Evolutionary conservation across 2,888 invertebrate species (phyloP).

Genomic region (Therioaphis trifolii): DNA sequence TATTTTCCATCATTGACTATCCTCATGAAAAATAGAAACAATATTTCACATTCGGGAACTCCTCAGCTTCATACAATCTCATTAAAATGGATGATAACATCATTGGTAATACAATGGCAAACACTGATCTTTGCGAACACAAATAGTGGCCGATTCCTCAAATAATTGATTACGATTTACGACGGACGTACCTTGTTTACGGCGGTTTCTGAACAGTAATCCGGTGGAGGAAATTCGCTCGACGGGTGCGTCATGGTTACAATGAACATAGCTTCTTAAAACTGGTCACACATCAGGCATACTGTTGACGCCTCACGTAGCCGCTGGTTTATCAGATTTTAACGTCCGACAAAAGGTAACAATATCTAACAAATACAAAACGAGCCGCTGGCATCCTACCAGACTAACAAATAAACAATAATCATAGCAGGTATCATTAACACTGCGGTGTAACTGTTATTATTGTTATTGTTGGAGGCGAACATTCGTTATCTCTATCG

Average conservation of each 20-base stretch:
- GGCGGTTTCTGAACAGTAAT: constrained; percentile 23
- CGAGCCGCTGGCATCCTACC: not conserved
- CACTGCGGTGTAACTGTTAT: not conserved
- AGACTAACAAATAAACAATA: not conserved
- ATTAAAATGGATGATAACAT: no score
- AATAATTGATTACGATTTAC: not conserved
- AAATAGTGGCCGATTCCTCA: no score
- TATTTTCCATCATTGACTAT: no score
- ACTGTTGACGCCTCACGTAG: not conserved
- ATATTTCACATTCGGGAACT: no score
- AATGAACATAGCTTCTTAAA: not conserved
- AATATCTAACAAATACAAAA: not conserved
- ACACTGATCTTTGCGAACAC: no score
- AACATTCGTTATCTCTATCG: constrained; percentile 16
- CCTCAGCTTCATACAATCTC: no score
- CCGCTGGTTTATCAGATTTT: not conserved
- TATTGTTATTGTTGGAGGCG: not conserved
- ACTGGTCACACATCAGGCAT: not conserved
- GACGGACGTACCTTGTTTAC: constrained; percentile 1
- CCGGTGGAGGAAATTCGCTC: constrained; percentile 49
- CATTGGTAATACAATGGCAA: no score
- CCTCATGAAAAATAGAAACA: no score
- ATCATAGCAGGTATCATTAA: no score
- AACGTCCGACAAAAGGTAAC: not conserved
- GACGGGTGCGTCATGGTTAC: constrained; percentile 6